Evolutionary conservation across 37 sponge, comb jelly and placozoan species (phyloP).

Genomic region (Mnemiopsis leidyi): DNA sequence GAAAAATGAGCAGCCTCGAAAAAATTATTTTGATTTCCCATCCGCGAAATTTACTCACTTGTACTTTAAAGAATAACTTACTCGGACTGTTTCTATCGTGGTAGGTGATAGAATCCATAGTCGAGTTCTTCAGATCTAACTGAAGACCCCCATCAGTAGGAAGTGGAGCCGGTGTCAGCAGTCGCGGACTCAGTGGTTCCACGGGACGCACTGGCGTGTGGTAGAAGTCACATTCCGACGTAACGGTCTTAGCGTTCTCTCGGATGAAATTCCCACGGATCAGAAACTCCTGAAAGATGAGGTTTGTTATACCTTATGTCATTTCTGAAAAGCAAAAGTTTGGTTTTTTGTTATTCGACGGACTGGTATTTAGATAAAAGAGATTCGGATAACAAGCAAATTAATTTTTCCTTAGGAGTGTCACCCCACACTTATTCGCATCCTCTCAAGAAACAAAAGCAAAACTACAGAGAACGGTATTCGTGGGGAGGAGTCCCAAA

Average conservation of each 20-base stretch:
- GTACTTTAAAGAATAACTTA: no score
- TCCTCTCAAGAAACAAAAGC: no score
- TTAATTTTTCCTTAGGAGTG: no score
- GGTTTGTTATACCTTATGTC: no score
- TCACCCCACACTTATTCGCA: no score
- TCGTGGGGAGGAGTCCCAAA: no score
- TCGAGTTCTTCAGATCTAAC: neutral
- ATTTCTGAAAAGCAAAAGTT: neutral
- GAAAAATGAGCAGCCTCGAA: neutral
- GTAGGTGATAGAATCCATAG: constrained; percentile 22
- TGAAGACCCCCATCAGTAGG: neutral
- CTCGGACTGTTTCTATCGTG: constrained; percentile 8
- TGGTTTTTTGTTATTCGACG: no score
- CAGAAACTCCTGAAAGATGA: constrained; percentile 19
- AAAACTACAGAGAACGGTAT: no score
- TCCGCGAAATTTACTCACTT: neutral
- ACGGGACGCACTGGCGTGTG: neutral
- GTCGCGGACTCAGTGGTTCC: neutral
- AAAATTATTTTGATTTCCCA: neutral
- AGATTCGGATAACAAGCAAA: no score
- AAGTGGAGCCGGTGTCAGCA: neutral
- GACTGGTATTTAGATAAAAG: no score
- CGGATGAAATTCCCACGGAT: constrained; percentile 21
- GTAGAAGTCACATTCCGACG: constrained; percentile 10
- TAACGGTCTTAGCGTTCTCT: neutral